phyloP scores from a whole-genome alignment of 2,888 invertebrate species.

The Phengaris alcon region DNA sequence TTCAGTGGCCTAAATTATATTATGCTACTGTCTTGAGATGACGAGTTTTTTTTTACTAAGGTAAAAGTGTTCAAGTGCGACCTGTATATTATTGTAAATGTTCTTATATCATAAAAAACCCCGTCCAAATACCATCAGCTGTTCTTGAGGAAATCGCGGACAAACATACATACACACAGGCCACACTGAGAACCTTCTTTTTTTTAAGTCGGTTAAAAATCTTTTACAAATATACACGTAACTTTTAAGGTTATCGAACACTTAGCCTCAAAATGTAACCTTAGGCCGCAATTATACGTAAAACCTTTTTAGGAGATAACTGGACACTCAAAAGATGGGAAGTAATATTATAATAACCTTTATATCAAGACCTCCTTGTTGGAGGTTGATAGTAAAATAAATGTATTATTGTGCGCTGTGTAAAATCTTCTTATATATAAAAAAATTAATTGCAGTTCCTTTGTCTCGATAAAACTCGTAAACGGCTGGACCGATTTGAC shows the following conservation, averaged over 20 bases:
- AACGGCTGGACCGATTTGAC: no score
- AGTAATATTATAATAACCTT: conserved; percentile 8
- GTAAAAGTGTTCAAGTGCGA: no score
- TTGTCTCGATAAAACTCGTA: no score
- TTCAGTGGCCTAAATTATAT: conserved; percentile 18
- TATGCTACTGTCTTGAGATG: conserved; percentile 4
- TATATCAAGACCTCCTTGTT: conserved; percentile 8
- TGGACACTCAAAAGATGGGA: conserved; percentile 1
- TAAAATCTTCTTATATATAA: no score
- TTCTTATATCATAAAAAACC: no score
- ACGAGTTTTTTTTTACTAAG: not conserved
- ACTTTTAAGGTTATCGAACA: not conserved
- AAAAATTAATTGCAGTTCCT: no score
- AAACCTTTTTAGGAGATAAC: conserved; percentile 18
- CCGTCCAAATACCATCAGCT: no score
- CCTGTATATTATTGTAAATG: no score
- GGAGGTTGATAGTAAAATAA: conserved; percentile 3
- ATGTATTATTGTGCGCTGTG: no score
- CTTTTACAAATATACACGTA: not conserved
- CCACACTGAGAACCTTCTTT: no score
- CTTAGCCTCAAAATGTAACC: not conserved
- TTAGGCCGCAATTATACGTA: not conserved
- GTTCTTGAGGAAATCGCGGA: no score
- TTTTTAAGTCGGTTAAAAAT: not conserved
- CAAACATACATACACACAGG: no score